phyloP scores from a whole-genome alignment of 2,797 vertebrate genomes.

The Nyctibius grandis region DNA sequence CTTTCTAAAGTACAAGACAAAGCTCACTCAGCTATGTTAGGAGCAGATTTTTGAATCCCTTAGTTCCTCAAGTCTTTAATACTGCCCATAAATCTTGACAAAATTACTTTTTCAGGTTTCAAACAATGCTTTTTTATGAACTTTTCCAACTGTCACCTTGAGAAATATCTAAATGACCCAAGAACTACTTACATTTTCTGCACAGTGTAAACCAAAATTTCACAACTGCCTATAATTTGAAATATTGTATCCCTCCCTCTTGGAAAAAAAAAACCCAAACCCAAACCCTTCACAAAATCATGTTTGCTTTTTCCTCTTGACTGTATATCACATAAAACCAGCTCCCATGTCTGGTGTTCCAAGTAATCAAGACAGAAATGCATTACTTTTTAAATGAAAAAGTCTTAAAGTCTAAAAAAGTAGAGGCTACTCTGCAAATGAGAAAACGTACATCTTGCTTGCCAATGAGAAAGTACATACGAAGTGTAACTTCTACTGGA shows the following conservation, averaged over 20 bases:
- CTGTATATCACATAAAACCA: not conserved
- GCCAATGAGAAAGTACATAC: not conserved
- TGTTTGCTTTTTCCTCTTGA: not conserved
- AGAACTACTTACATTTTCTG: conserved; percentile 46
- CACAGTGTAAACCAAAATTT: conserved; percentile 50
- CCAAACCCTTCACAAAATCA: not conserved
- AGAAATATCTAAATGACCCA: conserved; percentile 62
- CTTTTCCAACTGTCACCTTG: conserved; percentile 55
- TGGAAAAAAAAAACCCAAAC: not conserved
- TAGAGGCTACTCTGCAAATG: not conserved
- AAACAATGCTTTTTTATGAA: conserved; percentile 56
- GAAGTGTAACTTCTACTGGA: not conserved
- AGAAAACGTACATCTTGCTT: not conserved
- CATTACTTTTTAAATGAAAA: not conserved
- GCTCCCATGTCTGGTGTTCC: not conserved
- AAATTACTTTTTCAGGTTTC: conserved; percentile 60
- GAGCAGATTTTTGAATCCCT: conserved; percentile 58
- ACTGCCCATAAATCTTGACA: conserved; percentile 42
- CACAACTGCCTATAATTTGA: conserved; percentile 48
- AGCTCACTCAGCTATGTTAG: conserved; percentile 41
- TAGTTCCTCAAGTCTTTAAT: conserved; percentile 59
- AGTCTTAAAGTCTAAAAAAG: not conserved
- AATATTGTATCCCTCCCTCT: conserved; percentile 14
- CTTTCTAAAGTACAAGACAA: conserved; percentile 38
- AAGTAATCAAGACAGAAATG: not conserved